Conservation (phyloP, 2,113 vertebrate species). For the Boulengerochromis microlepis region DNA sequence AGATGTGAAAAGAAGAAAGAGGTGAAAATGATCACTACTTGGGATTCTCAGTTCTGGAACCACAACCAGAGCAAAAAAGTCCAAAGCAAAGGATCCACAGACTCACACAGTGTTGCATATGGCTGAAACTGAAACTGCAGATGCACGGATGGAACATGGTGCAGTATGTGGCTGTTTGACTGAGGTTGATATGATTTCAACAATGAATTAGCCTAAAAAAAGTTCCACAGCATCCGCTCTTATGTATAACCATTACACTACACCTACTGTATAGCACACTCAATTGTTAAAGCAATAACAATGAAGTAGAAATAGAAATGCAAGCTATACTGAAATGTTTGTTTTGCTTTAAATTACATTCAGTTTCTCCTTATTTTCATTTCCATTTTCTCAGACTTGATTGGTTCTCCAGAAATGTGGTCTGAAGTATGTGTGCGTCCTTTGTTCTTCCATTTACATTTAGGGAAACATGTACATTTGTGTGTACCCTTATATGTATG, state of each 20-base stretch:
- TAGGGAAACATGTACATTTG: neutral
- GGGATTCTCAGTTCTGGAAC: neutral
- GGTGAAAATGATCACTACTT: neutral
- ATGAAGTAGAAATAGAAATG: neutral
- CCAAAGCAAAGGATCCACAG: neutral
- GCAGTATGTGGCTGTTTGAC: neutral
- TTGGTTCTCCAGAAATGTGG: neutral
- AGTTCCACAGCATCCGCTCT: neutral
- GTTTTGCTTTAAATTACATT: neutral
- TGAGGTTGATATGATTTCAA: neutral
- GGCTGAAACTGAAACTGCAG: neutral
- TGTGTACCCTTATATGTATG: neutral
- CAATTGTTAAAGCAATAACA: neutral
- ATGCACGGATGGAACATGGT: neutral
- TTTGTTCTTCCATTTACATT: neutral
- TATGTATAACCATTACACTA: neutral
- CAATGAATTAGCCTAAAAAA: neutral
- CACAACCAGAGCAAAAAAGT: neutral
- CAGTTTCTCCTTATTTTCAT: neutral
- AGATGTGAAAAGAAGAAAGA: neutral
- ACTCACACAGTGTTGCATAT: neutral
- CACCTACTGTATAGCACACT: neutral
- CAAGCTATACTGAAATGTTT: fast-evolving
- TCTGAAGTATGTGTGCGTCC: neutral
- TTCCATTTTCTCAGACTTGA: neutral